Conservation (phyloP, 2,888 invertebrate species). For the Drosophila testacea region DNA sequence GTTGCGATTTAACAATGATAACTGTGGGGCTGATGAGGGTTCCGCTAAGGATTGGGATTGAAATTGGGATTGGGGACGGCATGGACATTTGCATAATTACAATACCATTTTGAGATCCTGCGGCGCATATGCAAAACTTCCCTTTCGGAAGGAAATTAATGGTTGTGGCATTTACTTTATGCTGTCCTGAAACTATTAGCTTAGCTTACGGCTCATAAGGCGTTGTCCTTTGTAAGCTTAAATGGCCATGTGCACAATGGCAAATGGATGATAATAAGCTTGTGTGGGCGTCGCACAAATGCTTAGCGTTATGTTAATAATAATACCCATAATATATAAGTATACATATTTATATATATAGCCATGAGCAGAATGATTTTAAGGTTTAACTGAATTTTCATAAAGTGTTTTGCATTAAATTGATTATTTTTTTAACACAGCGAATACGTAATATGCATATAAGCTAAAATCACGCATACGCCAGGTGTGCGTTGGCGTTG, state of each 20-base stretch:
- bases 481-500: slow-evolving; percentile 41
- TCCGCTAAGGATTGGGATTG: slow-evolving; percentile 16
- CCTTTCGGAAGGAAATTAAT: slow-evolving; percentile 51
- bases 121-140: slow-evolving; percentile 52
- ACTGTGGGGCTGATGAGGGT: slow-evolving; percentile 50
- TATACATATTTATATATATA: neutral
- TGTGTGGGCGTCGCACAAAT: slow-evolving; percentile 5
- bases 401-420: neutral
- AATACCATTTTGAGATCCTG: slow-evolving; percentile 26
- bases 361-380: slow-evolving; percentile 2
- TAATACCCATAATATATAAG: slow-evolving; percentile 29
- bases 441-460: slow-evolving; percentile 58
- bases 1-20: slow-evolving; percentile 67
- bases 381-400: slow-evolving; percentile 5
- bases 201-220: slow-evolving; percentile 49
- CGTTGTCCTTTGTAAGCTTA: slow-evolving; percentile 47
- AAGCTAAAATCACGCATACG: slow-evolving; percentile 58
- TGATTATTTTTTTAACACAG: neutral
- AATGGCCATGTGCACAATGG: slow-evolving; percentile 44
- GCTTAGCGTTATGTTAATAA: slow-evolving; percentile 32
- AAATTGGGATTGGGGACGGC: slow-evolving; percentile 12
- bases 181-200: slow-evolving; percentile 48
- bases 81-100: slow-evolving; percentile 73
- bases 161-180: slow-evolving; percentile 51
- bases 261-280: slow-evolving; percentile 43